Percentiles rank a stretch among this genome's conserved stretches.
Evolutionary conservation across 2,797 vertebrate genomes (phyloP).

Genomic region (Oreonectes daqikongensis): DNA sequence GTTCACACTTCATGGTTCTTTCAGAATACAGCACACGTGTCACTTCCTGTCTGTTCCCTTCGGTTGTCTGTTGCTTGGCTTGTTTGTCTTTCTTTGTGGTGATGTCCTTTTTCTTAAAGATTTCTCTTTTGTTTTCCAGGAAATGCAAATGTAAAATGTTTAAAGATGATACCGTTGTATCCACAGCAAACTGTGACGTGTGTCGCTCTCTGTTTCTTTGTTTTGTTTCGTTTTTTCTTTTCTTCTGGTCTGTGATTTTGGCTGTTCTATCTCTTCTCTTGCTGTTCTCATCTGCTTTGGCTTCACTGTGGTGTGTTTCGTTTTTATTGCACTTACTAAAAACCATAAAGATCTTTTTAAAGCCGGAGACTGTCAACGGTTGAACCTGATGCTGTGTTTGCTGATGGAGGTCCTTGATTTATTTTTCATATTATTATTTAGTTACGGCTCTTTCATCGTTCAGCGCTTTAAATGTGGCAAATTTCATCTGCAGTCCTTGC

Average conservation of each 20-base stretch:
- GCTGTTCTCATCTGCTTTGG: constrained; percentile 67
- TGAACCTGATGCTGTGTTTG: constrained; percentile 65
- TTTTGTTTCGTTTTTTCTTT: constrained; percentile 7
- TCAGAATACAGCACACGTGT: constrained; percentile 5
- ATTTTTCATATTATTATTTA: constrained; percentile 79
- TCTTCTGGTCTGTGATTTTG: constrained; percentile 76
- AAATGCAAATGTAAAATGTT: constrained; percentile 68
- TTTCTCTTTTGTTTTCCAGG: constrained; percentile 61
- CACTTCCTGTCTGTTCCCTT: constrained; percentile 37
- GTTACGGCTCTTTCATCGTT: constrained; percentile 84
- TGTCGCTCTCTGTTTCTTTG: constrained; percentile 69
- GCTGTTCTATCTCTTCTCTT: constrained; percentile 70
- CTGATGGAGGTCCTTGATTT: constrained; percentile 21
- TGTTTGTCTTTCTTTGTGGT: constrained; percentile 64
- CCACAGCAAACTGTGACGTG: constrained; percentile 82
- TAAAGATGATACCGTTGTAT: constrained; percentile 68
- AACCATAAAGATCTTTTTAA: constrained; percentile 69
- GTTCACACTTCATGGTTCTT: constrained; percentile 30
- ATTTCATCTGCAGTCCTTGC: constrained; percentile 80
- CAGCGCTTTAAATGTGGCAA: constrained; percentile 83
- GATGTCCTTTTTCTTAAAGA: constrained; percentile 65
- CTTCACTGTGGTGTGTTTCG: constrained; percentile 84
- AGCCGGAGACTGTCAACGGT: constrained; percentile 39
- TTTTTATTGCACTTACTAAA: constrained; percentile 85
- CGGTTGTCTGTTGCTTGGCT: constrained; percentile 61